phyloP scores from a whole-genome alignment of 2,888 invertebrate species.

The Ichneumoninae sp. region DNA sequence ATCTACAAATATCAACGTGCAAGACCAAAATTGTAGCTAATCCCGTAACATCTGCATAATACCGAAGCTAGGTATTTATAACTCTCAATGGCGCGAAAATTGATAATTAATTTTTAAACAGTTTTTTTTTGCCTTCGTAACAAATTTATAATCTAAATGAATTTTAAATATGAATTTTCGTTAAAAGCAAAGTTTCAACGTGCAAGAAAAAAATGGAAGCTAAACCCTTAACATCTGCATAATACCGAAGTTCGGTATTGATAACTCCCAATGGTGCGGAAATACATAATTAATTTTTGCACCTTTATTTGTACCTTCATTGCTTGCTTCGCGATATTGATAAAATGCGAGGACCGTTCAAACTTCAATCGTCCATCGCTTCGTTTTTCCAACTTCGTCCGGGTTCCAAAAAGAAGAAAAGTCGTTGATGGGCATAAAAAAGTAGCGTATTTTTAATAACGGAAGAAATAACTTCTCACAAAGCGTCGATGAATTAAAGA shows the following conservation, averaged over 20 bases:
- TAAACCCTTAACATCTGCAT: no score
- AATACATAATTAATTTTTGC: neutral
- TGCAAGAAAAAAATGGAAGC: no score
- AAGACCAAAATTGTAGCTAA: no score
- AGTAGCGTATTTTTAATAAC: neutral
- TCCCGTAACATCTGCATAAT: no score
- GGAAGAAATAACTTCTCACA: constrained; percentile 1
- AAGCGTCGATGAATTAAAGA: neutral
- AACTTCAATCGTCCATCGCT: constrained; percentile 60
- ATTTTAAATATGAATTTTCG: neutral
- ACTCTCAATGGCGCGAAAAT: no score
- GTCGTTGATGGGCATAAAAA: neutral
- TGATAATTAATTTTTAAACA: no score
- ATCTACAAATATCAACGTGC: no score
- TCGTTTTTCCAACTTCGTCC: constrained; percentile 63
- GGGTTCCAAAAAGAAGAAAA: neutral
- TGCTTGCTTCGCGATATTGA: constrained; percentile 17
- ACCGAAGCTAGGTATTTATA: no score
- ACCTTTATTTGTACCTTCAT: constrained; percentile 56
- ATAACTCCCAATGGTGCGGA: no score
- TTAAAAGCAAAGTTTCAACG: neutral
- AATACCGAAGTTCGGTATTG: no score
- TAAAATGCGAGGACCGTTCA: constrained; percentile 60
- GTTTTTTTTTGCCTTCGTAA: no score
- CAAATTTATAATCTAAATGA: neutral